Conservation (phyloP, 2,888 invertebrate species). For the Cynaeus angustus region DNA sequence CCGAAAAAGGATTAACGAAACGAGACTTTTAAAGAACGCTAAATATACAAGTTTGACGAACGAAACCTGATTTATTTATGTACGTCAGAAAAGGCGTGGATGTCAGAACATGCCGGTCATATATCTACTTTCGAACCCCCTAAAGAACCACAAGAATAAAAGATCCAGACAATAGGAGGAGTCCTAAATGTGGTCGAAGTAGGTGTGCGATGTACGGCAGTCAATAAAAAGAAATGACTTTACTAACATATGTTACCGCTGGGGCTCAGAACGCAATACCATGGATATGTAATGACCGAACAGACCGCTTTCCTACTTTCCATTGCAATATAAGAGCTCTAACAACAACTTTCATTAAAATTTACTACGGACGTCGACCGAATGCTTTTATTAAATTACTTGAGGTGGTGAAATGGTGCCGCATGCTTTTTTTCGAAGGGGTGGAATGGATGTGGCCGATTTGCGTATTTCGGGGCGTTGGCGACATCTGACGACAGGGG, state of each 20-base stretch:
- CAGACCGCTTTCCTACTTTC: slow-evolving; percentile 52
- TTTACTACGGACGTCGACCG: slow-evolving; percentile 49
- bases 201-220: slow-evolving; percentile 64
- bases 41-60: too few species aligned
- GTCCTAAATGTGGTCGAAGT: slow-evolving; percentile 55
- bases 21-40: too few species aligned
- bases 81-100: neutral
- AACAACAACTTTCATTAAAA: slow-evolving; percentile 55
- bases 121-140: slow-evolving; percentile 52
- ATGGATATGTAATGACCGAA: slow-evolving; percentile 59
- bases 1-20: neutral
- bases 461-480: neutral
- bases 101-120: slow-evolving; percentile 17
- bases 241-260: slow-evolving; percentile 64
- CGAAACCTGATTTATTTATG: too few species aligned
- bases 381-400: slow-evolving; percentile 48
- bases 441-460: neutral
- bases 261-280: slow-evolving; percentile 58
- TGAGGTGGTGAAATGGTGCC: slow-evolving; percentile 32
- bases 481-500: slow-evolving; percentile 12
- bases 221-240: slow-evolving; percentile 67
- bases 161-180: slow-evolving; percentile 54
- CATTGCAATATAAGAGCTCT: slow-evolving; percentile 53
- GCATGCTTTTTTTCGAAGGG: slow-evolving; percentile 26
- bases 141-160: slow-evolving; percentile 51